These are phyloP conservation scores for Epinephelus coioides DNA, from an alignment of 2,797 vertebrate genomes.

Conservation along the genomic window DNA sequence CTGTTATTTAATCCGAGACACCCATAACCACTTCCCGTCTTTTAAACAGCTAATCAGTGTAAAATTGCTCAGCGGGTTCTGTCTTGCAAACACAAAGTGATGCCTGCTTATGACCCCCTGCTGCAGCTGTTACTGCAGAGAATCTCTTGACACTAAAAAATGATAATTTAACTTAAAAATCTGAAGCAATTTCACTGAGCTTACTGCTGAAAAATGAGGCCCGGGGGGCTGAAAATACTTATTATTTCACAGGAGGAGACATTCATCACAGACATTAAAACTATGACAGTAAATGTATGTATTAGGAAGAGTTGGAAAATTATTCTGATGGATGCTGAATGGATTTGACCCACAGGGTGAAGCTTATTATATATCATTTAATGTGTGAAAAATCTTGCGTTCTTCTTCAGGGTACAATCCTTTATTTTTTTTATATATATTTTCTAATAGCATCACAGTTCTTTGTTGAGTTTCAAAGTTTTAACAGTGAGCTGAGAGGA, in stretches of 20 bases:
- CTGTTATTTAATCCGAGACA: conserved; percentile 43
- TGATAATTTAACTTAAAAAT: conserved; percentile 53
- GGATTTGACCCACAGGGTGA: conserved; percentile 14
- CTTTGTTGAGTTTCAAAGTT: background rate
- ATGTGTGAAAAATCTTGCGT: conserved; percentile 1
- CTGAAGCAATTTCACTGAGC: conserved; percentile 23
- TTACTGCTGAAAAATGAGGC: conserved; percentile 26
- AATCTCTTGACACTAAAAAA: conserved; percentile 55
- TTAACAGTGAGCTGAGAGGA: conserved; percentile 5
- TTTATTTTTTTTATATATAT: background rate
- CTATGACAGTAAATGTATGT: conserved; percentile 30
- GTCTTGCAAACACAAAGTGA: conserved; percentile 48
- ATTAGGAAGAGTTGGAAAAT: conserved; percentile 15
- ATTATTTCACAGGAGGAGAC: conserved; percentile 48
- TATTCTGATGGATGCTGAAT: conserved; percentile 21
- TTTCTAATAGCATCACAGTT: background rate
- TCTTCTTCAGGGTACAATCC: conserved; percentile 1
- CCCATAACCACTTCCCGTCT: conserved; percentile 45
- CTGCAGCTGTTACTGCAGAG: conserved; percentile 59
- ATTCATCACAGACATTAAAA: conserved; percentile 48
- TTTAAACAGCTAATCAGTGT: conserved; percentile 65
- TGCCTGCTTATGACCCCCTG: conserved; percentile 51
- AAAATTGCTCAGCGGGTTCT: conserved; percentile 59
- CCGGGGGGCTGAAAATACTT: conserved; percentile 15
- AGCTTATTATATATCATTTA: background rate